Conservation (phyloP, 2,797 vertebrate species). For the Champsocephalus gunnari region DNA sequence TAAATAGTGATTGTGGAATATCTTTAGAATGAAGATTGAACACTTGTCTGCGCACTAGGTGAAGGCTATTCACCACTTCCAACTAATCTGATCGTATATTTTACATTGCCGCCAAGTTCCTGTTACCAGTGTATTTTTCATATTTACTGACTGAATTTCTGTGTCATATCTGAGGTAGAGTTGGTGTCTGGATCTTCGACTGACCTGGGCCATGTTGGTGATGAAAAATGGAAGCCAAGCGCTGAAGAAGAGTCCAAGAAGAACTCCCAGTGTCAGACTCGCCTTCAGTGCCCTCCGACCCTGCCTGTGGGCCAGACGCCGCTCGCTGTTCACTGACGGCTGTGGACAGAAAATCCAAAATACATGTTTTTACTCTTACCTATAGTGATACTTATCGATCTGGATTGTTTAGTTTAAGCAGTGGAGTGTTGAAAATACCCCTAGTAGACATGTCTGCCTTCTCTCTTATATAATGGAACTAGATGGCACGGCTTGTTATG, state of each 20-base stretch:
- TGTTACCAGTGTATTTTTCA: not conserved
- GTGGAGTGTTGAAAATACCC: too few species aligned
- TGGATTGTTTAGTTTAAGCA: too few species aligned
- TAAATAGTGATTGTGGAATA: not conserved
- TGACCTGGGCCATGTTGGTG: slow-evolving; percentile 94
- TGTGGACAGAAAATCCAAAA: slow-evolving; percentile 38
- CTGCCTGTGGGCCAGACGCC: slow-evolving; percentile 90
- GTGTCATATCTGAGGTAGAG: not conserved
- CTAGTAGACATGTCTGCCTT: too few species aligned
- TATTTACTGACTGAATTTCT: not conserved
- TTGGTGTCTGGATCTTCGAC: slow-evolving; percentile 33
- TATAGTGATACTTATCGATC: too few species aligned
- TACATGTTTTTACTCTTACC: too few species aligned
- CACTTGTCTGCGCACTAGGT: not conserved
- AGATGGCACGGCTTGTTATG: too few species aligned
- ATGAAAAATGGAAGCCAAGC: slow-evolving; percentile 97
- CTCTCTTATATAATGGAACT: too few species aligned
- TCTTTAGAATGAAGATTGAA: not conserved
- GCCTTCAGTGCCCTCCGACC: slow-evolving; percentile 95
- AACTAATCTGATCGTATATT: not conserved
- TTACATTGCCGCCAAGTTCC: not conserved
- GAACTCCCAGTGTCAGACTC: slow-evolving; percentile 94
- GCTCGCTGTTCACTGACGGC: slow-evolving; percentile 83
- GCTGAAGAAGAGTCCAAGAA: slow-evolving; percentile 96
- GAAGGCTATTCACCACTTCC: not conserved